Base-by-base conservation (phyloP, 2,113 vertebrate genomes). In the Sorex araneus region DNA sequence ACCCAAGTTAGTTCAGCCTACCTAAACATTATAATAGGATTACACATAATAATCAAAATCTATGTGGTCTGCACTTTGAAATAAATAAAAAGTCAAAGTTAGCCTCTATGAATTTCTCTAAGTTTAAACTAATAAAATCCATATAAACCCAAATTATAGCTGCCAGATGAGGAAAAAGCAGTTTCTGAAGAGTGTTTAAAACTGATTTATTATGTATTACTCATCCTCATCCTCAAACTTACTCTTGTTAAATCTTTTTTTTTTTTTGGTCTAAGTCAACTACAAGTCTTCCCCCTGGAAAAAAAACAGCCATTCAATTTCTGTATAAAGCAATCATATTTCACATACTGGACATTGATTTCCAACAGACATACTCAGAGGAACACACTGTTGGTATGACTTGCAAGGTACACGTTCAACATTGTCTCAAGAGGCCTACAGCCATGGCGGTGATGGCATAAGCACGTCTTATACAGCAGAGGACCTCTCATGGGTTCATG, bases 81-180 rank as follows among this genome's bases (percentile, higher is more conserved):
- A 94, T 78, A 91, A 92, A 79, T 79, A 92, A 76, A 3, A n/a
- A 94, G 70, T 64, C 32, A 84, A 87, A 69, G 73, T 76, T 40
- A 75, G 11, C 4, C 23, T 83, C 34, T 32, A 23, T 91, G 92
- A 82, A 85, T 47, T 60, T 50, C 45, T 90, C 79, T 79, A 57
- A 84, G 90, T 94, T 96, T 40, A 91, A 84, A 91, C 74, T 93
- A 96, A 94, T 94, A 94, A 90, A 95, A 93, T 80, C 34, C 18
- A 40, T 66, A 83, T 84, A 90, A 83, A 92, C n/a, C 11, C 40
- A 95, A 95, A 88, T 77, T 75, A 73, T 45, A 86, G 67, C 64
- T 92, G 19, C 67, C 95, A 93, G 82, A 66, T 80, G 92, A 96
- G 47, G 40, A 87, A 92, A 93, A 32, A 87, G 34, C n/a, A 69